Evolutionary conservation across 2,888 invertebrate genomes (phyloP).

Genomic region (Philereme transversata): DNA sequence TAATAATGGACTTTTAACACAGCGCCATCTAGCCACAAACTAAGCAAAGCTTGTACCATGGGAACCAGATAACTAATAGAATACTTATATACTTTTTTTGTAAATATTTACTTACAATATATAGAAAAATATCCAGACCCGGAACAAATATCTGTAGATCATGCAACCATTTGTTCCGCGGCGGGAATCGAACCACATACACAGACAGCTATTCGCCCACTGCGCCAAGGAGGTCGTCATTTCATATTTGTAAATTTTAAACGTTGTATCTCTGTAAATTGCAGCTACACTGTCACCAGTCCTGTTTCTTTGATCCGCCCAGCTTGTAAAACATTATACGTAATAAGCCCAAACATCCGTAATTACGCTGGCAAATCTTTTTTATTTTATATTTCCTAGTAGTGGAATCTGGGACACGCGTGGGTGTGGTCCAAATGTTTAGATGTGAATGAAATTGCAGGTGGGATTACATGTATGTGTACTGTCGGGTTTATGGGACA

Average conservation of each 20-base stretch:
- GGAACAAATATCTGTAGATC: too few species aligned
- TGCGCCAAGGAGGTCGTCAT: too few species aligned
- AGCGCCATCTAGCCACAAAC: too few species aligned
- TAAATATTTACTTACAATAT: too few species aligned
- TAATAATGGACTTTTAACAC: too few species aligned
- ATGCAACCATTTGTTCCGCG: too few species aligned
- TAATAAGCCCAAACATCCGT: conserved; percentile 29
- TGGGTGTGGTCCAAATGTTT: conserved; percentile 13
- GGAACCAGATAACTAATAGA: too few species aligned
- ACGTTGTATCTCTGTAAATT: not conserved
- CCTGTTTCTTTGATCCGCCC: conserved; percentile 20
- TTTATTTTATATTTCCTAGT: conserved; percentile 26
- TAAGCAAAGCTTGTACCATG: too few species aligned
- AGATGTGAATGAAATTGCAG: conserved; percentile 1
- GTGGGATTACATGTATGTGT: conserved; percentile 10
- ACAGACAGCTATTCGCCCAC: too few species aligned
- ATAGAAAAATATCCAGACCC: too few species aligned
- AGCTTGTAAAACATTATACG: conserved; percentile 14
- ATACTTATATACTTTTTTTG: too few species aligned
- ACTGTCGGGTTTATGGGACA: not conserved
- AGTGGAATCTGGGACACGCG: conserved; percentile 19
- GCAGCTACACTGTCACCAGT: not conserved
- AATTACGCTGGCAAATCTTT: conserved; percentile 16
- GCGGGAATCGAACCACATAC: too few species aligned
- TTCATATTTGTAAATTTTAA: not conserved